Percentiles rank a stretch among this genome's conserved stretches.
Conservation (phyloP, 2,113 vertebrate species). For the Elephantulus edwardii region DNA sequence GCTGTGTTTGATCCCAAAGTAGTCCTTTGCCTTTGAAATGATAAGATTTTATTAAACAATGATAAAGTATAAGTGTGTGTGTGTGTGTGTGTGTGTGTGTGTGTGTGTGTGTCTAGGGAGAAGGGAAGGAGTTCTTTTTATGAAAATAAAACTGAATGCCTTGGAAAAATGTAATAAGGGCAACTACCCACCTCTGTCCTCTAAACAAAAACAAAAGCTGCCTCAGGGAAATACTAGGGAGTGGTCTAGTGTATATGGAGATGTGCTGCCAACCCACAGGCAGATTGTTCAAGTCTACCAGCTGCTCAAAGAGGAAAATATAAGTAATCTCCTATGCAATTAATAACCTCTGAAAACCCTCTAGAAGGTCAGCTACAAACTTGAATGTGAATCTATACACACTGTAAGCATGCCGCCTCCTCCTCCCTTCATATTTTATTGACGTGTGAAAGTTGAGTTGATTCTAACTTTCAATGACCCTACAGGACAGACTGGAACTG, state of each 20-base stretch:
- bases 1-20: not conserved
- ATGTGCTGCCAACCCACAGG: no score
- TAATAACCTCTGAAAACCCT: no score
- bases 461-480: not conserved
- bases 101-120: not conserved
- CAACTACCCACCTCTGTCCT: not conserved
- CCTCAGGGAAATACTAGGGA: not conserved
- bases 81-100: not conserved
- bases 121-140: not conserved
- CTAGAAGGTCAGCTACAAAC: no score
- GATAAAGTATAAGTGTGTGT: not conserved
- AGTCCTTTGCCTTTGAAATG: slow-evolving; percentile 1
- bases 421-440: not conserved
- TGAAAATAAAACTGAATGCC: slow-evolving; percentile 25
- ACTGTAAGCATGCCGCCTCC: slow-evolving; percentile 9
- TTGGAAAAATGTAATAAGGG: slow-evolving; percentile 15
- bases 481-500: not conserved
- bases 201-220: not conserved
- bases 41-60: slow-evolving; percentile 24
- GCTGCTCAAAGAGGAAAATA: no score
- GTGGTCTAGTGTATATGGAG: no score
- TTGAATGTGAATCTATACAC: not conserved
- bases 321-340: no score
- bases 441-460: not conserved
- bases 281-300: no score